Conservation (phyloP, 2,888 invertebrate genomes). For the Tinea trinotella region DNA sequence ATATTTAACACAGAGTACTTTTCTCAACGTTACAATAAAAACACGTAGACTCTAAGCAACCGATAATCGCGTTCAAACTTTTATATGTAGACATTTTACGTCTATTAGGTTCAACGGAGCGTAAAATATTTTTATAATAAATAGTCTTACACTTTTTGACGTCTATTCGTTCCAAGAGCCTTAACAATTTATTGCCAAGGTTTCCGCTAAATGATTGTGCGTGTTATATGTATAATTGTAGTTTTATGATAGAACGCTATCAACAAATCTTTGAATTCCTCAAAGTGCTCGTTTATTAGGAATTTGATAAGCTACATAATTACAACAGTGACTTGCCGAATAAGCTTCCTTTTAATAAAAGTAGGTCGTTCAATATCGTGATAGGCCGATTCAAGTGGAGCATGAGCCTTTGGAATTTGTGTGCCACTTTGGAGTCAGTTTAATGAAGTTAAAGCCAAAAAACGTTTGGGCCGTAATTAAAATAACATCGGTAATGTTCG, state of each 20-base stretch:
- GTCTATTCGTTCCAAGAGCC: too few species aligned
- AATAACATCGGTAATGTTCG: neutral
- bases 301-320: constrained; percentile 16
- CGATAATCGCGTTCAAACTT: too few species aligned
- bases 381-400: constrained; percentile 1
- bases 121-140: too few species aligned
- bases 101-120: too few species aligned
- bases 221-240: neutral
- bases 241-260: neutral
- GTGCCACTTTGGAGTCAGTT: constrained; percentile 4
- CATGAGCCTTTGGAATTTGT: constrained; percentile 14
- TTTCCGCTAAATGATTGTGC: too few species aligned
- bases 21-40: too few species aligned
- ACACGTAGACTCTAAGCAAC: too few species aligned
- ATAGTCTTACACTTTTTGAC: too few species aligned
- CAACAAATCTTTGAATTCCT: constrained; percentile 6
- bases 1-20: too few species aligned
- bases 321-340: constrained; percentile 6
- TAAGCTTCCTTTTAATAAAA: constrained; percentile 11
- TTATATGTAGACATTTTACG: too few species aligned
- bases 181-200: too few species aligned
- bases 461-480: constrained; percentile 5
- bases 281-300: neutral
- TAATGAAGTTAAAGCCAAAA: constrained; percentile 15
- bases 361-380: constrained; percentile 18